Evolutionary conservation across 2,113 vertebrate species (phyloP).

Genomic region (Syrrhaptes paradoxus): DNA sequence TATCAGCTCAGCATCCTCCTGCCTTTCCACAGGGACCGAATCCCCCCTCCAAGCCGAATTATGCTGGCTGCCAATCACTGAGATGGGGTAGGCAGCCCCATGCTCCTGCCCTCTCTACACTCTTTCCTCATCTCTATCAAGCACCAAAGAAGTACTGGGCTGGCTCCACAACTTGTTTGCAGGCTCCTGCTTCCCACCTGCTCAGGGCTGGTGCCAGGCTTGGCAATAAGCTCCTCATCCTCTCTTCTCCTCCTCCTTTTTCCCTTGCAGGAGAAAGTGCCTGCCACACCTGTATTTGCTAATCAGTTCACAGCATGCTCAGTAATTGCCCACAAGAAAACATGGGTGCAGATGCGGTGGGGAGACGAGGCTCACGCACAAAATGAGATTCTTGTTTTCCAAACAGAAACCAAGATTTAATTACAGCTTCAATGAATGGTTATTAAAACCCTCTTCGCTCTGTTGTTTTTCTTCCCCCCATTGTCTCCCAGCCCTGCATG

Average conservation of each 20-base stretch:
- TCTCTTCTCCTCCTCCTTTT: neutral
- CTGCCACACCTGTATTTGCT: constrained; percentile 76
- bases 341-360: constrained; percentile 73
- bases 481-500: constrained; percentile 72
- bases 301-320: constrained; percentile 59
- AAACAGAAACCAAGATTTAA: constrained; percentile 82
- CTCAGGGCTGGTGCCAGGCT: neutral
- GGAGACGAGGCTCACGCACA: constrained; percentile 11
- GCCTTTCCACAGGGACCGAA: neutral
- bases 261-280: neutral
- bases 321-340: constrained; percentile 74
- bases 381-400: constrained; percentile 84
- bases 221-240: neutral
- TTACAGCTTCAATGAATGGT: constrained; percentile 77
- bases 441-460: constrained; percentile 75
- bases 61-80: neutral
- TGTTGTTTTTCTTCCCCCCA: constrained; percentile 62
- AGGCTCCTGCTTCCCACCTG: neutral
- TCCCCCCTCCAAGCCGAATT: neutral
- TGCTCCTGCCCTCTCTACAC: fast-evolving
- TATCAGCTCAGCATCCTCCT: neutral
- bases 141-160: fast-evolving
- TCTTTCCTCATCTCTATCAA: neutral
- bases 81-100: neutral
- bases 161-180: neutral